These are phyloP conservation scores for Eulemur rubriventer DNA, from an alignment of 2,797 vertebrate species.

Conservation along the genomic window DNA sequence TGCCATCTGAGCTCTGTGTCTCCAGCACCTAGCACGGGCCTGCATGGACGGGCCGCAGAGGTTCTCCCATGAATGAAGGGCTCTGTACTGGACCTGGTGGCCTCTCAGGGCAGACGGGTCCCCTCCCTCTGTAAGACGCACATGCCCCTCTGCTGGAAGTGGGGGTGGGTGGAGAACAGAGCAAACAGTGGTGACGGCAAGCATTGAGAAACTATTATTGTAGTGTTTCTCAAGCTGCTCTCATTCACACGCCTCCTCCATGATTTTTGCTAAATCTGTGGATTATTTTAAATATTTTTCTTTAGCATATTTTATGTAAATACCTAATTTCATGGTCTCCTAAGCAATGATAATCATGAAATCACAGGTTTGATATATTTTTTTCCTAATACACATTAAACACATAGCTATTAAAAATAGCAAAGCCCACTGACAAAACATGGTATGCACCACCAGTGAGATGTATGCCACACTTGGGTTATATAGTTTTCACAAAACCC, in stretches of 20 bases:
- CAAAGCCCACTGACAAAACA: background rate
- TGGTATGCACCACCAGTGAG: background rate
- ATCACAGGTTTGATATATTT: background rate
- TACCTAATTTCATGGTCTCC: background rate
- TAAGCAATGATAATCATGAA: constrained; percentile 8
- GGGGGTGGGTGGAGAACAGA: background rate
- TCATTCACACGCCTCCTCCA: background rate
- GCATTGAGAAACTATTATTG: background rate
- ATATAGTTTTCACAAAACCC: background rate
- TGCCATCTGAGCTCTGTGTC: background rate
- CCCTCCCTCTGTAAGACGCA: background rate
- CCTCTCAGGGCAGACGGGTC: background rate
- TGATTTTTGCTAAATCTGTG: background rate
- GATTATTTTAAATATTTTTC: constrained; percentile 26
- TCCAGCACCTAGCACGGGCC: background rate
- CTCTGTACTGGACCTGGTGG: background rate
- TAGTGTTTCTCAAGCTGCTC: background rate
- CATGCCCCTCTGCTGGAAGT: background rate
- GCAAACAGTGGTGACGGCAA: background rate
- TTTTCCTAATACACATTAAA: background rate
- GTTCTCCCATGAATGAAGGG: background rate
- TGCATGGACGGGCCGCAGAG: background rate
- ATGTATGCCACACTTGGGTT: background rate
- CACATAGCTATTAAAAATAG: background rate
- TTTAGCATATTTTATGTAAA: background rate